Evolutionary conservation across 2,888 invertebrate genomes (phyloP), one percentile per base, ranked within the genome.

Genomic region (Drosophila borealis): DNA sequence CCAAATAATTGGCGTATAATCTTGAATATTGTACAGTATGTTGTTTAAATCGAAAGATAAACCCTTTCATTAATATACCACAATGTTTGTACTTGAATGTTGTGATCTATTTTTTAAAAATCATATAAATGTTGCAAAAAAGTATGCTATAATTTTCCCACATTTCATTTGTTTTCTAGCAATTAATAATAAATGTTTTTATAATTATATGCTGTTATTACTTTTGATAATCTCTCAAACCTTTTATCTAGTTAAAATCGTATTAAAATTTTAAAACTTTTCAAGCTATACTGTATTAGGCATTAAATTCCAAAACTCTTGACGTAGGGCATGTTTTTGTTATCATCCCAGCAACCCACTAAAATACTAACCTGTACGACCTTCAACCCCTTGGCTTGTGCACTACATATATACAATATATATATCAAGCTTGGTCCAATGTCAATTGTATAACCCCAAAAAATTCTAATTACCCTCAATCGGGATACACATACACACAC

Each of bases 381-480:
- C 80, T 75, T 77, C 67, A 77, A 64, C 76, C 77, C 70, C 17
- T 67, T 59, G 10, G 21, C 13, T 19, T 19, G 13, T 9, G n/a
- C 3, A 19, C 13, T 13, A 14, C 25, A 55, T n/a, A 41, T 17
- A n/a, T 19, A 19, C 14, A 21, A 19, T 25, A 11, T 5, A 21
- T n/a, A 49, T 74, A 56, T 59, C n/a, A 42, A 66, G 61, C 64
- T 57, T 64, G 74, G 78, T 74, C 78, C 78, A 78, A 74, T 78
- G 78, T 45, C 81, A 78, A 78, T 62, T 49, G 39, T 51, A 70
- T 68, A 63, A 70, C 77, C 61, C 78, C 74, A 65, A 67, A 62
- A 71, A 68, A 74, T 74, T 65, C 63, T 78, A 76, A 75, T 81
- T 75, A 75, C 82, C 75, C 79, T 74, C 66, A 68, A 69, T 81